phyloP scores from a whole-genome alignment of 2,888 invertebrate species.

The Leptopilina drosophilae region DNA sequence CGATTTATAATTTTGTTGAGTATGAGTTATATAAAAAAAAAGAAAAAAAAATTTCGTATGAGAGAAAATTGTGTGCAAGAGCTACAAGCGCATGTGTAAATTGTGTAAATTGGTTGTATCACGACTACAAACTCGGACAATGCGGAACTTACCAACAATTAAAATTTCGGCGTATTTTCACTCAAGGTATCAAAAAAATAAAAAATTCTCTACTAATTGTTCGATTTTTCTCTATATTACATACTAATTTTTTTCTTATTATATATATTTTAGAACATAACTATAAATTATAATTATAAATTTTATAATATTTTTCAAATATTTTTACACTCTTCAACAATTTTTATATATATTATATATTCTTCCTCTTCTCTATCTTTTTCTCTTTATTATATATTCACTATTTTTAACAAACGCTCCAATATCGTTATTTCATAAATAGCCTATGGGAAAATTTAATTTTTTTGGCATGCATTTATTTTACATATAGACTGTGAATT shows the following conservation, averaged over 20 bases:
- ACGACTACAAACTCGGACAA: constrained; percentile 58
- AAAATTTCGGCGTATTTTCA: constrained; percentile 56
- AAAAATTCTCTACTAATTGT: constrained; percentile 58
- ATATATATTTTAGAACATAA: constrained; percentile 41
- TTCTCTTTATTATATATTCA: constrained; percentile 36
- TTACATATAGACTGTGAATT: constrained; percentile 54
- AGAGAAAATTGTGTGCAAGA: constrained; percentile 62
- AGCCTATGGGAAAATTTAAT: constrained; percentile 59
- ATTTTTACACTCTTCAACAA: constrained; percentile 59
- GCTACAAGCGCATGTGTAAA: constrained; percentile 72
- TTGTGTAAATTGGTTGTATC: constrained; percentile 64
- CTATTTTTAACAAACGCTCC: constrained; percentile 43
- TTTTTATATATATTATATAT: constrained; percentile 60
- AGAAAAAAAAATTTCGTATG: constrained; percentile 49
- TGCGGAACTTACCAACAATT: constrained; percentile 60
- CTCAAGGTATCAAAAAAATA: constrained; percentile 63
- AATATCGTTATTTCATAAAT: constrained; percentile 65
- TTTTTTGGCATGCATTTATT: constrained; percentile 66
- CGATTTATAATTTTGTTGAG: constrained; percentile 35
- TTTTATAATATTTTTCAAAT: constrained; percentile 53
- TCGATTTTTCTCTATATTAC: constrained; percentile 51
- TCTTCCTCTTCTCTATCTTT: constrained; percentile 51
- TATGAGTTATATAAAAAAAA: constrained; percentile 55
- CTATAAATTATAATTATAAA: constrained; percentile 34
- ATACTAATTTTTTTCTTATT: constrained; percentile 51